Evolutionary conservation across 2,113 vertebrate genomes (phyloP).

Genomic region (Oxyruncus cristatus): DNA sequence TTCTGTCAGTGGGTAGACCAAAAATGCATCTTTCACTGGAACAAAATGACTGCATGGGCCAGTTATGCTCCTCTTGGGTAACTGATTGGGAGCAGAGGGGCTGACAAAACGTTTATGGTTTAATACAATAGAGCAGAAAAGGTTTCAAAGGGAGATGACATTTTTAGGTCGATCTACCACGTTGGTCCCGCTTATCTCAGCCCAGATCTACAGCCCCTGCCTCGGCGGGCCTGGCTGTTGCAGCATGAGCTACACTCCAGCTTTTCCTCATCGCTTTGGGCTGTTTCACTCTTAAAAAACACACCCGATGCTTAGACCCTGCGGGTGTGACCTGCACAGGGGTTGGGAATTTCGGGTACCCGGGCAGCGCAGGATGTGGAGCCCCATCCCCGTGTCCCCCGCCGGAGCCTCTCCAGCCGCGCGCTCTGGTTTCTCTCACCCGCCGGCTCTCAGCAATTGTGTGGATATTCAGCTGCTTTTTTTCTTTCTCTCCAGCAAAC

Average conservation of each 20-base stretch:
- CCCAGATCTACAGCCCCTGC: not conserved
- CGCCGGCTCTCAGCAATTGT: constrained; percentile 9
- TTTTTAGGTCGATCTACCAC: not conserved
- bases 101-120: not conserved
- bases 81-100: not conserved
- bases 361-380: accelerated
- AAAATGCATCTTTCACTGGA: constrained; percentile 42
- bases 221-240: not conserved
- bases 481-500: constrained; percentile 37
- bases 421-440: constrained; percentile 56
- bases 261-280: not conserved
- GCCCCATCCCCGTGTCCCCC: not conserved
- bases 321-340: not conserved
- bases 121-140: not conserved
- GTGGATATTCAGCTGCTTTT: constrained; percentile 25
- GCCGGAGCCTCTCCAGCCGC: not conserved
- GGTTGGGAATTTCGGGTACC: not conserved
- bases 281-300: not conserved
- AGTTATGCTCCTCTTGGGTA: constrained; percentile 27
- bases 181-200: not conserved
- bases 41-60: constrained; percentile 22
- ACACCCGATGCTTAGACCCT: accelerated
- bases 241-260: not conserved
- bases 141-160: not conserved
- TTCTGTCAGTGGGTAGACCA: constrained; percentile 56